Conservation (phyloP, 2,888 invertebrate species). For the Netelia fuscicornis region DNA sequence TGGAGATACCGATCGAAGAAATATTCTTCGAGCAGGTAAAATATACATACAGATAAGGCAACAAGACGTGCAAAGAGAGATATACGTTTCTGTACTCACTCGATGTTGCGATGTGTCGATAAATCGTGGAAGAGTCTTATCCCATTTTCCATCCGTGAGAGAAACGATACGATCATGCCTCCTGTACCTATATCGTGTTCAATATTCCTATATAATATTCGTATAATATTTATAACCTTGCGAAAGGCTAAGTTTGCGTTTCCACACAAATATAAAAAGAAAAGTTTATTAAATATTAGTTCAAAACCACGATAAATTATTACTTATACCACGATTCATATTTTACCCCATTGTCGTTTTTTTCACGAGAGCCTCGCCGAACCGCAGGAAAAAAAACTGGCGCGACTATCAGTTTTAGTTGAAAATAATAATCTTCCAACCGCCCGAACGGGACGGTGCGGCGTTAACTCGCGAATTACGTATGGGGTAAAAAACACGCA, state of each 20-base stretch:
- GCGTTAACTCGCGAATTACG: slow-evolving; percentile 32
- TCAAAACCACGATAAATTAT: no score
- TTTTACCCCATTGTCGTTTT: no score
- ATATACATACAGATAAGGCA: not conserved
- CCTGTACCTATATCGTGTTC: no score
- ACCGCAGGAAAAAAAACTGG: no score
- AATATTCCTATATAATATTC: no score
- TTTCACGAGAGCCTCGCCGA: no score
- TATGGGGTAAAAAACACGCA: slow-evolving; percentile 8
- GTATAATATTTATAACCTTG: not conserved
- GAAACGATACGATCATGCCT: no score
- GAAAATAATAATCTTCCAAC: slow-evolving; percentile 46
- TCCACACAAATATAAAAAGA: not conserved
- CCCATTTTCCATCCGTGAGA: not conserved
- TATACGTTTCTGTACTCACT: slow-evolving; percentile 1
- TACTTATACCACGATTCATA: no score
- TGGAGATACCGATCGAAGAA: slow-evolving; percentile 10
- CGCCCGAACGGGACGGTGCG: slow-evolving; percentile 12
- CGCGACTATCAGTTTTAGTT: slow-evolving; percentile 4
- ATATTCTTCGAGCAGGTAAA: not conserved
- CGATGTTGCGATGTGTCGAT: not conserved
- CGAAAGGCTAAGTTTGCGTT: not conserved
- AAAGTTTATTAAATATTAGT: no score
- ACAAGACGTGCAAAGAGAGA: slow-evolving; percentile 2
- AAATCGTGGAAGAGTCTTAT: slow-evolving; percentile 5